Evolutionary conservation across 37 sponge, comb jelly and placozoan genomes (phyloP).

Genomic region (Amphimedon queenslandica): DNA sequence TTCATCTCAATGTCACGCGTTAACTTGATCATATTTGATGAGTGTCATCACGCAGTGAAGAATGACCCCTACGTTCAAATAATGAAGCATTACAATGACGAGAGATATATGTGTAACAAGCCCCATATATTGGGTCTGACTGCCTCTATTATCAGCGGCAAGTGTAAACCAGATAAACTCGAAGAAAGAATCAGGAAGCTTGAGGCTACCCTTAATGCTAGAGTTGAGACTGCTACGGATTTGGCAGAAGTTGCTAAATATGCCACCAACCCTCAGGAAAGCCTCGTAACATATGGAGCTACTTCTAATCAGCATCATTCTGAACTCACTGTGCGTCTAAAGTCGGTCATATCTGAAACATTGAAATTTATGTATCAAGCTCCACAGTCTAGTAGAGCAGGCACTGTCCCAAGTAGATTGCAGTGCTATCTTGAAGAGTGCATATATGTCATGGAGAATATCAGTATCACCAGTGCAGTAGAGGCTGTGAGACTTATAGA

Average conservation of each 20-base stretch:
- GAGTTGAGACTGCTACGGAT: slow-evolving; percentile 69
- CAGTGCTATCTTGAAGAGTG: slow-evolving; percentile 49
- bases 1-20: slow-evolving; percentile 47
- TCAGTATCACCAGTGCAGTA: not conserved
- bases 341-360: slow-evolving; percentile 7
- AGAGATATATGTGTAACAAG: too few species aligned
- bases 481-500: not conserved
- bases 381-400: not conserved
- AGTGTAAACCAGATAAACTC: slow-evolving; percentile 54
- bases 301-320: not conserved
- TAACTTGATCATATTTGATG: slow-evolving; percentile 91
- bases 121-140: slow-evolving; percentile 89
- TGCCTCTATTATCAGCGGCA: slow-evolving; percentile 85
- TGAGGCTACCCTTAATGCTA: slow-evolving; percentile 62
- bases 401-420: slow-evolving; percentile 28
- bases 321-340: not conserved
- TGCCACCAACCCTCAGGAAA: slow-evolving; percentile 74
- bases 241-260: slow-evolving; percentile 33
- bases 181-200: slow-evolving; percentile 58
- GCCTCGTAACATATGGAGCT: slow-evolving; percentile 12
- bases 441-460: not conserved
- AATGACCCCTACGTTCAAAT: slow-evolving; percentile 84
- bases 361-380: slow-evolving; percentile 24
- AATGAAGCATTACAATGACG: slow-evolving; percentile 49
- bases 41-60: slow-evolving; percentile 96